Conservation (phyloP, 2,888 invertebrate genomes). For the Andrena chrysosceles region DNA sequence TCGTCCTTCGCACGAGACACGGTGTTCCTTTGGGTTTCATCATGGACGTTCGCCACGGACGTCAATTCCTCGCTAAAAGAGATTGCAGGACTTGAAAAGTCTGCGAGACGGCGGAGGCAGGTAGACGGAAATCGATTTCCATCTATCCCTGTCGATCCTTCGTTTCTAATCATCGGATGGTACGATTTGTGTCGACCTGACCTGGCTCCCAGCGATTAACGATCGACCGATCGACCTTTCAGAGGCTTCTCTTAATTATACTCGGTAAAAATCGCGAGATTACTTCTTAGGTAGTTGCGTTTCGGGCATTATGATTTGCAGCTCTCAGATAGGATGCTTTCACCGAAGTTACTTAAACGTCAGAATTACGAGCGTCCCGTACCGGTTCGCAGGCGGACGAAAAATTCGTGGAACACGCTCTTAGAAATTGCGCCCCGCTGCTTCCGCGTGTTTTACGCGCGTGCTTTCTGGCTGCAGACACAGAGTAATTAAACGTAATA, state of each 20-base stretch:
- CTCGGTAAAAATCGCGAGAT: slow-evolving; percentile 21
- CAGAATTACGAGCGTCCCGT: slow-evolving; percentile 13
- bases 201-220: slow-evolving; percentile 23
- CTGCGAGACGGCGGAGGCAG: not conserved
- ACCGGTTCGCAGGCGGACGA: slow-evolving; percentile 11
- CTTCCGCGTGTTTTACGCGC: slow-evolving; percentile 14
- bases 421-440: slow-evolving; percentile 6
- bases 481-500: not conserved
- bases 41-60: slow-evolving; percentile 14
- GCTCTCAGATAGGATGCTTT: slow-evolving; percentile 10
- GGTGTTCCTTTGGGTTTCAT: not conserved
- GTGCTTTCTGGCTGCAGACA: no score
- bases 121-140: slow-evolving; percentile 36
- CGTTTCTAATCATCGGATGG: slow-evolving; percentile 26
- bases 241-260: slow-evolving; percentile 23
- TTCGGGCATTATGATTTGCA: slow-evolving; percentile 5
- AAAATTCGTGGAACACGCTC: slow-evolving; percentile 10
- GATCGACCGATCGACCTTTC: not conserved
- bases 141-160: slow-evolving; percentile 15
- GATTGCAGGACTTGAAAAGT: slow-evolving; percentile 13
- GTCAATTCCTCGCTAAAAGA: slow-evolving; percentile 20
- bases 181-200: slow-evolving; percentile 26
- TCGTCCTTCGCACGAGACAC: slow-evolving; percentile 2
- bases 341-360: slow-evolving; percentile 15
- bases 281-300: slow-evolving; percentile 9